Conservation (phyloP, 2,888 invertebrate species). For the Cataglyphis rosenhaueri region DNA sequence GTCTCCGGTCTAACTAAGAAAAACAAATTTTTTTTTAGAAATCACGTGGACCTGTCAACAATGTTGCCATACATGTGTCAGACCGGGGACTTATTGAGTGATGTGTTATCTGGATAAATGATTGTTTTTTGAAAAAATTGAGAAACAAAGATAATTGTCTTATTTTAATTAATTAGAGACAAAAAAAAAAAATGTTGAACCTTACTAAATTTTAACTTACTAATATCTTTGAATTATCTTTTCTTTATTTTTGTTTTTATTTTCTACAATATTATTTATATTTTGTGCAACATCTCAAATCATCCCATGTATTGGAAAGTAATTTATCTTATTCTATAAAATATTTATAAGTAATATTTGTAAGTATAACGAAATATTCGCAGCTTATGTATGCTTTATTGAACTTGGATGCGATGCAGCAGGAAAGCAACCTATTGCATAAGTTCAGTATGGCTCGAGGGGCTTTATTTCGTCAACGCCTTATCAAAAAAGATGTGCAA, state of each 20-base stretch:
- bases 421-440: conserved; percentile 31
- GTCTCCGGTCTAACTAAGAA: no score
- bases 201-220: not conserved
- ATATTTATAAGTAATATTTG: not conserved
- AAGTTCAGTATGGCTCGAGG: conserved; percentile 20
- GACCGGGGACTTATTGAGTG: no score
- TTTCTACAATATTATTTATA: not conserved
- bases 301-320: not conserved
- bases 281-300: not conserved
- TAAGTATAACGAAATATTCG: not conserved
- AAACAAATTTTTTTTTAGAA: no score
- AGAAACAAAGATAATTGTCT: not conserved
- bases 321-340: conserved; percentile 5
- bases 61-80: no score
- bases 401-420: conserved; percentile 7
- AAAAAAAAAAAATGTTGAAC: not conserved
- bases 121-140: not conserved
- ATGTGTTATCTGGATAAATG: not conserved
- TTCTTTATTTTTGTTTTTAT: not conserved
- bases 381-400: not conserved
- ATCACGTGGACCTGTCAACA: no score
- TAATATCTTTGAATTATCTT: not conserved
- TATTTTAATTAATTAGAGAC: not conserved
- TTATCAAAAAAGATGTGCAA: conserved; percentile 12
- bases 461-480: conserved; percentile 40